Base-by-base conservation (phyloP, 2,113 vertebrate genomes). In the Alces alces region DNA sequence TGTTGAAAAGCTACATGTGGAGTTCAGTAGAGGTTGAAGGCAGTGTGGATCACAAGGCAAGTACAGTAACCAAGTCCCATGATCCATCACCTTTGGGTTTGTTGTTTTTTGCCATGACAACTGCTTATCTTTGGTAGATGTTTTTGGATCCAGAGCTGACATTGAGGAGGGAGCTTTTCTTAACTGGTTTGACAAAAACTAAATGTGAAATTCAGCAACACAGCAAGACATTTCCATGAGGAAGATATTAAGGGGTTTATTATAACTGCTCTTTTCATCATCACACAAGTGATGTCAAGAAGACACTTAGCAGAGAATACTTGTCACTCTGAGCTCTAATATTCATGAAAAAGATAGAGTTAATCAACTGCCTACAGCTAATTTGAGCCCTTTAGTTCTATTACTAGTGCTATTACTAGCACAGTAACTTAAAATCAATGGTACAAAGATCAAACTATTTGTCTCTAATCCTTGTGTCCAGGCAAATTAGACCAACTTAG, bases 71-170 rank as follows among this genome's bases (percentile, higher is more conserved):
- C 93, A 43, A 3, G 97, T 60, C 95, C 95, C 61, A 43, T 95
- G 98, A 93, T 96, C 98, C 98, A 92, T 76, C 96, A 97, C 84
- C n/a, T 97, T 76, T 95, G 55, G 98, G 97, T 98, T 98, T 98
- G 98, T 98, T 99, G 98, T 95, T 97, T 61, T 98, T 98, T 98
- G 98, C 98, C 98, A 98, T 99, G 97, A 98, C 99, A 99, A 99
- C 99, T 97, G 97, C 98, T 99, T 99, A 99, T 99, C 99, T 97
- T 6, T 15, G 70, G 98, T 97, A 98, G 97, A 97, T 96, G 80
- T 93, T 98, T 93, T 98, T 33, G 86, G 92, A 98, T 98, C 97
- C 93, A 97, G 64, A 93, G 92, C 82, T 97, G 98, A 92, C 97
- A 98, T 98, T 97, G 96, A 27, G 97, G 97, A 98, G 98, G 97